Conservation (phyloP, 2,888 invertebrate species). For the Metopia argyrocephala region DNA sequence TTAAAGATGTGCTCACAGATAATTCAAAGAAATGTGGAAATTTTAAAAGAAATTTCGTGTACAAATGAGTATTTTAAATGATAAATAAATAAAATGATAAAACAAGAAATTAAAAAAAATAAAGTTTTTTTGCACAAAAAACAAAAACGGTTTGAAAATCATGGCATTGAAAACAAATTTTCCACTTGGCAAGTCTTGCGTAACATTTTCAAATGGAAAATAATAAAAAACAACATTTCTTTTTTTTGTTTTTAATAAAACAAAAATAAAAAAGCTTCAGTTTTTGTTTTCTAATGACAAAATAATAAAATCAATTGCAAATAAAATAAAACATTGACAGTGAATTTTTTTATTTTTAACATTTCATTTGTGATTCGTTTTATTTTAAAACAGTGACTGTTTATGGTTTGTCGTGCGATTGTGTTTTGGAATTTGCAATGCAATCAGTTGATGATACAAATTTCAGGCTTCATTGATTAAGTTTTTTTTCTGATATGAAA, state of each 20-base stretch:
- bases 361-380: no score
- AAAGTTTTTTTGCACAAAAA: constrained; percentile 22
- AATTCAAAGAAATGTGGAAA: no score
- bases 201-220: constrained; percentile 57
- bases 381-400: no score
- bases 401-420: constrained; percentile 13
- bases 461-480: constrained; percentile 61
- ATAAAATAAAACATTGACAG: constrained; percentile 59
- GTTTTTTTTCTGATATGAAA: background rate
- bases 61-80: background rate
- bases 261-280: no score
- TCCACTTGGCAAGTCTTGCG: constrained; percentile 64
- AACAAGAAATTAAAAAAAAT: constrained; percentile 4
- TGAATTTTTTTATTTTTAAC: constrained; percentile 39
- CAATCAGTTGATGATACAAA: constrained; percentile 35
- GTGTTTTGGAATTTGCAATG: background rate
- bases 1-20: no score
- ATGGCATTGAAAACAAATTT: constrained; percentile 63
- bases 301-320: constrained; percentile 46
- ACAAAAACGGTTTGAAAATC: constrained; percentile 16
- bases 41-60: no score
- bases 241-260: constrained; percentile 18
- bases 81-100: background rate
- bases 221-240: constrained; percentile 23
- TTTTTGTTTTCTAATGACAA: constrained; percentile 26